Percentiles rank a stretch among this genome's conserved stretches.
Evolutionary conservation across 2,113 vertebrate genomes (phyloP).

Genomic region (Mungos mungo): DNA sequence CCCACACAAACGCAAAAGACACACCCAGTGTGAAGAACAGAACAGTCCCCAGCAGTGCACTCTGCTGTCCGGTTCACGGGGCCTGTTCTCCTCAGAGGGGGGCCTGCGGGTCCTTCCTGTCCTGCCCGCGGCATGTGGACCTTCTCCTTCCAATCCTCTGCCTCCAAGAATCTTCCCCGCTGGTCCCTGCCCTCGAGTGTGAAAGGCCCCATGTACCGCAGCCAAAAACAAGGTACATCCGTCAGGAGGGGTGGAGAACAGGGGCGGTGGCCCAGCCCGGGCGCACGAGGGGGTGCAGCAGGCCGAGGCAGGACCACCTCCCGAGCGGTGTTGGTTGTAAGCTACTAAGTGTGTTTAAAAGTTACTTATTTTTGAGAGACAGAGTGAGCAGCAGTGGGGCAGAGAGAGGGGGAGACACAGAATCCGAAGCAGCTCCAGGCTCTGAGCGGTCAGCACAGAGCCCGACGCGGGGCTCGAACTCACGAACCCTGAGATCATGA

Average conservation of each 20-base stretch:
- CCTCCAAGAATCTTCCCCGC: background rate
- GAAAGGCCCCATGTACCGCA: background rate
- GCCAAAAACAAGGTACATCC: background rate
- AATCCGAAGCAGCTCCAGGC: too few relatives aligned
- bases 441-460: too few relatives aligned
- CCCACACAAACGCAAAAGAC: background rate
- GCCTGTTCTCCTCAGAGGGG: background rate
- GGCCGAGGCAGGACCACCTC: background rate
- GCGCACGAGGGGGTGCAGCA: too few relatives aligned
- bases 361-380: too few relatives aligned
- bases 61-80: background rate
- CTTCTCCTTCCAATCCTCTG: background rate
- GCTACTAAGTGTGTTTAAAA: background rate
- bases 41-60: accelerated
- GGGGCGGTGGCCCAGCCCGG: background rate
- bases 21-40: background rate
- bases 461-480: too few relatives aligned
- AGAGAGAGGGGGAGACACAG: too few relatives aligned
- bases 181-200: accelerated
- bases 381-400: too few relatives aligned
- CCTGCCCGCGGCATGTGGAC: background rate
- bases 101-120: background rate
- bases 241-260: background rate
- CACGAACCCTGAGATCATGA: too few relatives aligned
- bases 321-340: background rate